Evolutionary conservation across 2,888 invertebrate genomes (phyloP), one percentile per base, ranked within the genome.

Genomic region (Nycteola revayana): DNA sequence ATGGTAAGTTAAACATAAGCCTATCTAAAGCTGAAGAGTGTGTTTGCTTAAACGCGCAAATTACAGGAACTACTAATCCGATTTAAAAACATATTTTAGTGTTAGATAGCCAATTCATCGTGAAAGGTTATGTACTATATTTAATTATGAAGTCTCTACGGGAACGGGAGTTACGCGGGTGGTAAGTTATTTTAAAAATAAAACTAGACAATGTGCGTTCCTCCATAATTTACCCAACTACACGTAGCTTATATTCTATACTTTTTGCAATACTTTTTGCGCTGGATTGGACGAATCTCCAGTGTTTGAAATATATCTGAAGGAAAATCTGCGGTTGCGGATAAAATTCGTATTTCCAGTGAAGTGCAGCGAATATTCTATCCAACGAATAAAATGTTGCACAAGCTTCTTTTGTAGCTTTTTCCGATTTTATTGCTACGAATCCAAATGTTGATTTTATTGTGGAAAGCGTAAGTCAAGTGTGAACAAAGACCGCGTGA

Each of bases 291-390:
- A 44, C 48, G 54, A 57, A 50, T 60, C 47, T 53, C 44, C 42
- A 50, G 46, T 57, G 57, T 58, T 60, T 58, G 53, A 58, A 60
- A 58, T 60, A 53, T 53, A 58, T 53, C 49, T 49, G 39, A 60
- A 45, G 41, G 32, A 45, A 38, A 50, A 42, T 50, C 52, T 60
- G 36, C 46, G 38, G 52, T 39, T 25, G 57, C 42, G 33, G 47
- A 58, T 45, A 51, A 55, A 56, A 48, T 48, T 39, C 56, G 59
- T 38, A 55, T 50, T 50, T 42, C 35, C 35, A 48, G 40, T 59
- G 41, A 50, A 50, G 38, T 40, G 48, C 45, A 43, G 51, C 29
- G 49, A 54, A 58, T 47, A 58, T 58, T 54, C 40, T 47, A 46
- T 53, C 36, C 39, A 41, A 46, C 37, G 35, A 43, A 38, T 40